phyloP scores from a whole-genome alignment of 2,113 vertebrate species.

The Spheniscus mendiculus region DNA sequence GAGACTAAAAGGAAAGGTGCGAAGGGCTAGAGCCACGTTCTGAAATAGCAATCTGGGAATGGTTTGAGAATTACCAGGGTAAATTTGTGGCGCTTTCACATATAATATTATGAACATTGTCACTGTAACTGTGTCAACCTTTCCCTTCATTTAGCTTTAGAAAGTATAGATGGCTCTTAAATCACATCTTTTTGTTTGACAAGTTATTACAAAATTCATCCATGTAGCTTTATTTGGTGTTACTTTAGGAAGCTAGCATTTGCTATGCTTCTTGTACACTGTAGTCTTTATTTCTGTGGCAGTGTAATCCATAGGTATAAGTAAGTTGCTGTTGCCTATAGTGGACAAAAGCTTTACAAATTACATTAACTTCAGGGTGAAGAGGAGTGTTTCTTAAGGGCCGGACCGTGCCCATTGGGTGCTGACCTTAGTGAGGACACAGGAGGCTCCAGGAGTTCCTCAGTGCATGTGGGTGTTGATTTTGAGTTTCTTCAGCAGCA shows the following conservation, averaged over 20 bases:
- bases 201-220: not conserved
- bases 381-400: not conserved
- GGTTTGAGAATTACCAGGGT: not conserved
- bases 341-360: not conserved
- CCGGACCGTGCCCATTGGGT: not conserved
- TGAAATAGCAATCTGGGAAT: not conserved
- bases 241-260: not conserved
- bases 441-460: not conserved
- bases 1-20: not conserved
- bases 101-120: not conserved
- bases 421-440: not conserved
- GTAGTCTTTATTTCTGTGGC: not conserved
- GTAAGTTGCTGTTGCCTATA: not conserved
- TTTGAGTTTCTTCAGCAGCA: not conserved
- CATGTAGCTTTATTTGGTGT: not conserved
- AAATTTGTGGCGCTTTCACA: not conserved
- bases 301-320: not conserved
- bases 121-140: not conserved
- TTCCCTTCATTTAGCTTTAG: not conserved
- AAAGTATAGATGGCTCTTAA: not conserved
- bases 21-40: not conserved
- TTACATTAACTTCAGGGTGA: not conserved
- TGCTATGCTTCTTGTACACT: not conserved
- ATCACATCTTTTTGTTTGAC: not conserved
- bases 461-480: fast-evolving